Base-by-base conservation (phyloP, 2,113 vertebrate genomes). In the Mus spicilegus region DNA sequence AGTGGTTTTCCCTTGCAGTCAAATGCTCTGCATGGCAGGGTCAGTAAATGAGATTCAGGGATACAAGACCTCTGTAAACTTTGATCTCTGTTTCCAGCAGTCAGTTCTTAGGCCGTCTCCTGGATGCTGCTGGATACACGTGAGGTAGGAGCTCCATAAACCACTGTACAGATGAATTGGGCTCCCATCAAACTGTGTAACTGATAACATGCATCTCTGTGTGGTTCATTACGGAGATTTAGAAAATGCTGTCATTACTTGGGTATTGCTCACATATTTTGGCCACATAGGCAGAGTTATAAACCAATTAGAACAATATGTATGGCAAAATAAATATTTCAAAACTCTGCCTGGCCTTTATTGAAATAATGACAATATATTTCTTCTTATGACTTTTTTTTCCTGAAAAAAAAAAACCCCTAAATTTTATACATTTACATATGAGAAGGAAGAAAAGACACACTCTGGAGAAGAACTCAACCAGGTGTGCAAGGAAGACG, bases 301-400 rank as follows among this genome's bases (percentile, higher is more conserved):
- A 81, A 61, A 89, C n/a, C 17, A 81, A 33, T 80, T 54, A 91
- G 51, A 80, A 91, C 1, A 7, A 58, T 39, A 73, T 90, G 20
- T 46, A 22, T 69, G 51, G 61, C 3, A 61, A 84, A 95, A 87
- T 42, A 51, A 72, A 19, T 73, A 56, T 42, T 58, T 89, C n/a
- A 75, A 72, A 76, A 63, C 72, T 49, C 51, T 58, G 7, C 36
- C 69, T 42, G 33, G 33, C 36, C 61, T 69, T 75, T 49, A 67
- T 10, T 85, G 58, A 76, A 91, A 49, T 63, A 90, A 49, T n/a
- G 85, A 70, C 63, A 89, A n/a, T 69, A 69, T 49, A 87, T 65
- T 30, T 95, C 39, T 92, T 88, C 84, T 49, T 84, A n/a, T 46
- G 22, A 20, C 7, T 78, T 54, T 19, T 61, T 81, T 85, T 84